Conservation (phyloP, 1,140 invertebrate genomes). For the Leptonema lineaticorne region DNA sequence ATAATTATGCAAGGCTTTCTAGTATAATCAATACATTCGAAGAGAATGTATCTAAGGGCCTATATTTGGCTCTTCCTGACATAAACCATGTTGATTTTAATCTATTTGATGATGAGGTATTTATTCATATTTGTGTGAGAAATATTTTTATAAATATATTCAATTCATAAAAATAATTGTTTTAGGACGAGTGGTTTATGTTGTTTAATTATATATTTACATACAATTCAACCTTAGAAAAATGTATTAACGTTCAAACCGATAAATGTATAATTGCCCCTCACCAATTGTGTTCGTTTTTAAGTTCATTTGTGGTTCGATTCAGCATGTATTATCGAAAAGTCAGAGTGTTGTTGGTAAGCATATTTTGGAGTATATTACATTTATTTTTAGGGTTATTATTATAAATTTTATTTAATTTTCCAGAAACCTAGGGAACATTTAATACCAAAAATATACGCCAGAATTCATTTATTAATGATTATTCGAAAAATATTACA, state of each 20-base stretch:
- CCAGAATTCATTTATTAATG: conserved; percentile 62
- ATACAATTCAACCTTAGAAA: conserved; percentile 61
- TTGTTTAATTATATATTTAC: conserved; percentile 65
- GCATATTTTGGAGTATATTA: conserved; percentile 17
- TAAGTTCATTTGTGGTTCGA: conserved; percentile 60
- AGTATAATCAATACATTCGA: conserved; percentile 63
- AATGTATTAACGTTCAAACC: conserved; percentile 53
- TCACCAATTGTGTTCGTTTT: conserved; percentile 64
- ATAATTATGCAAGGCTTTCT: conserved; percentile 68
- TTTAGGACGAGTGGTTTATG: conserved; percentile 71
- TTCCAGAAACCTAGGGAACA: conserved; percentile 58
- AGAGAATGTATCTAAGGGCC: conserved; percentile 50
- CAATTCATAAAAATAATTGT: too few relatives aligned
- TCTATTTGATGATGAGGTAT: conserved; percentile 62
- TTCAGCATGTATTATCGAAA: conserved; percentile 73
- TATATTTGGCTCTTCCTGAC: conserved; percentile 59
- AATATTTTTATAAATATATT: too few relatives aligned
- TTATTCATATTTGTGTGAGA: too few relatives aligned
- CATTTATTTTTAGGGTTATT: not conserved
- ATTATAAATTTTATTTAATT: conserved; percentile 7
- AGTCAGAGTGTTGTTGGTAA: conserved; percentile 66
- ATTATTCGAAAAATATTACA: conserved; percentile 59
- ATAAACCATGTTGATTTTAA: conserved; percentile 61
- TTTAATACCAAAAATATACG: conserved; percentile 58
- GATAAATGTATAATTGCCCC: conserved; percentile 56